These are phyloP conservation scores for Brenthis hecate DNA, from an alignment of 2,888 invertebrate species.

Conservation along the genomic window DNA sequence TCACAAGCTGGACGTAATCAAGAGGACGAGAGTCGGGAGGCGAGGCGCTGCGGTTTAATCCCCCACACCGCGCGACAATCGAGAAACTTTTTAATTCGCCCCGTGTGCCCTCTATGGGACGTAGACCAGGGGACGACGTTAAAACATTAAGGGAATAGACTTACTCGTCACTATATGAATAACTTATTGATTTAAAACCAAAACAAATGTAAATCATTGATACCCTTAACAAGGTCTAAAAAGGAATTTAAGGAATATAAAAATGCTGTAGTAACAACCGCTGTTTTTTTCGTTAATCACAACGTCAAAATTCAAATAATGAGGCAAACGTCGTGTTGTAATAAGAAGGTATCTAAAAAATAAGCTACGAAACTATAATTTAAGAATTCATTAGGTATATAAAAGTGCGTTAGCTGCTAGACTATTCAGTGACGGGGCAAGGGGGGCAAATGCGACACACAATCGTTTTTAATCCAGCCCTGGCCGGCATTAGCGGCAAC, in stretches of 20 bases:
- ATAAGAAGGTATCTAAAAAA: too few relatives aligned
- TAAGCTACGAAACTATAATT: neutral
- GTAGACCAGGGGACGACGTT: neutral
- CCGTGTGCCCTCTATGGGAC: constrained; percentile 38
- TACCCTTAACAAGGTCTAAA: too few relatives aligned
- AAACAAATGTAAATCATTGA: too few relatives aligned
- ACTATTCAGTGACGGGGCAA: constrained; percentile 22
- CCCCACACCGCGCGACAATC: constrained; percentile 23
- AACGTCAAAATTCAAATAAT: too few relatives aligned
- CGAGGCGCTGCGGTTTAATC: constrained; percentile 22
- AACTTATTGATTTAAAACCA: too few relatives aligned
- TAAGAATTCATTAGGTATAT: neutral
- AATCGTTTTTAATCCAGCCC: constrained; percentile 44
- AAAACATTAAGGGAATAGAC: neutral
- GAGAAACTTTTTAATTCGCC: constrained; percentile 56
- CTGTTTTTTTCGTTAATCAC: too few relatives aligned
- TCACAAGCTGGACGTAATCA: constrained; percentile 18
- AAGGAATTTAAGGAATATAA: too few relatives aligned
- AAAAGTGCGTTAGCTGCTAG: neutral
- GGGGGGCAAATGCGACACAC: constrained; percentile 32
- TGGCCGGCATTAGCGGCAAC: constrained; percentile 40
- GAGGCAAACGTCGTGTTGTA: too few relatives aligned
- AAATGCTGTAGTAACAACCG: too few relatives aligned
- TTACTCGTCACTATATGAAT: too few relatives aligned
- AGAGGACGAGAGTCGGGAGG: constrained; percentile 26